phyloP scores from a whole-genome alignment of 2,888 invertebrate genomes.

The Harpalus rubripes region DNA sequence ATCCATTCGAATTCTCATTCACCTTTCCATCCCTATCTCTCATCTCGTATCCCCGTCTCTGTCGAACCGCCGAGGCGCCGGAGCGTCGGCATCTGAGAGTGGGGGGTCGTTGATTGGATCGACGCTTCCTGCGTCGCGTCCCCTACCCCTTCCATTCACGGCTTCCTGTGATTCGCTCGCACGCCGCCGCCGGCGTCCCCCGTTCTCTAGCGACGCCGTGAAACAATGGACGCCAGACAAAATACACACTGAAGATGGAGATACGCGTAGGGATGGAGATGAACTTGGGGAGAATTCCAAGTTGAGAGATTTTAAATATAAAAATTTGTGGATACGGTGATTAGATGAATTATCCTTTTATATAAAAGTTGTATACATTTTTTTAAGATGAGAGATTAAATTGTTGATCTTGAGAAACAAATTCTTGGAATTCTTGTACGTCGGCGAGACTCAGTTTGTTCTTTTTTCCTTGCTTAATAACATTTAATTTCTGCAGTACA shows the following conservation, averaged over 20 bases:
- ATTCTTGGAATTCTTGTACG: no score
- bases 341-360: no score
- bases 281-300: no score
- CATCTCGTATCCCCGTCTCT: not conserved
- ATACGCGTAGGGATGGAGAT: not conserved
- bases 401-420: no score
- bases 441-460: no score
- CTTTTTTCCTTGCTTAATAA: no score
- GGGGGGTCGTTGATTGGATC: slow-evolving; percentile 51
- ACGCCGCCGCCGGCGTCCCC: slow-evolving; percentile 31
- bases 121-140: slow-evolving; percentile 69
- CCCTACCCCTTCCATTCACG: slow-evolving; percentile 70
- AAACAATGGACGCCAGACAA: slow-evolving; percentile 53
- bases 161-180: slow-evolving; percentile 73
- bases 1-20: not conserved
- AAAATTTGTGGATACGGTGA: no score
- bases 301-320: no score
- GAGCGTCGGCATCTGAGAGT: slow-evolving; percentile 39
- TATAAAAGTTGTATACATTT: no score
- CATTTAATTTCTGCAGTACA: no score
- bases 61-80: slow-evolving; percentile 18
- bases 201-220: slow-evolving; percentile 37
- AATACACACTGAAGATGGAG: not conserved
- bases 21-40: not conserved
- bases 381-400: no score